Conservation (phyloP, 2,888 invertebrate species). For the Linnaemya tessellans region DNA sequence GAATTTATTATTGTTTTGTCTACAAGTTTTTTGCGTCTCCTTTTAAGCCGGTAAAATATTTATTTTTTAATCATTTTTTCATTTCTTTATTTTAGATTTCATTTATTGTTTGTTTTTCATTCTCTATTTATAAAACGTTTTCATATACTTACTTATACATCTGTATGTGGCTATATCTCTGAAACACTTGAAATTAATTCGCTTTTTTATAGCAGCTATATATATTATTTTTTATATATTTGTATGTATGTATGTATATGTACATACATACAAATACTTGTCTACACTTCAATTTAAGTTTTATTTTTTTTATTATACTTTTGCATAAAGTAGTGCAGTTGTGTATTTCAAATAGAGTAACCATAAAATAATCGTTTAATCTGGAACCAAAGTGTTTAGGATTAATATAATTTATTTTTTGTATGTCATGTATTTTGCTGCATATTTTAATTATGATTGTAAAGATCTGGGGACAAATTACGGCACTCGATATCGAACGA, state of each 20-base stretch:
- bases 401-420: background rate
- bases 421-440: background rate
- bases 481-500: too few species aligned
- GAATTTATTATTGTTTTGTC: constrained; percentile 20
- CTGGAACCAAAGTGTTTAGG: background rate
- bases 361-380: background rate
- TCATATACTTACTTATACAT: background rate
- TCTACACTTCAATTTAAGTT: constrained; percentile 10
- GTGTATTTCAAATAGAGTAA: constrained; percentile 27
- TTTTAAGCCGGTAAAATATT: constrained; percentile 49
- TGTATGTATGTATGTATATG: background rate
- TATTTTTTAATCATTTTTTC: constrained; percentile 23
- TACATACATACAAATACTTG: too few species aligned
- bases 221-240: background rate
- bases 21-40: background rate
- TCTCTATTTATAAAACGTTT: background rate
- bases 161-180: constrained; percentile 5
- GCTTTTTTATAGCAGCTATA: background rate
- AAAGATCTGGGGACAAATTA: too few species aligned
- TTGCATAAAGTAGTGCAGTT: constrained; percentile 37
- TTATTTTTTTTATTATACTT: constrained; percentile 20
- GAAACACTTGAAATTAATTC: constrained; percentile 24
- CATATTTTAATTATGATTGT: background rate
- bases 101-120: constrained; percentile 32
- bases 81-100: constrained; percentile 9